Conservation (phyloP, 2,888 invertebrate species). For the Hoplodrina blanda region DNA sequence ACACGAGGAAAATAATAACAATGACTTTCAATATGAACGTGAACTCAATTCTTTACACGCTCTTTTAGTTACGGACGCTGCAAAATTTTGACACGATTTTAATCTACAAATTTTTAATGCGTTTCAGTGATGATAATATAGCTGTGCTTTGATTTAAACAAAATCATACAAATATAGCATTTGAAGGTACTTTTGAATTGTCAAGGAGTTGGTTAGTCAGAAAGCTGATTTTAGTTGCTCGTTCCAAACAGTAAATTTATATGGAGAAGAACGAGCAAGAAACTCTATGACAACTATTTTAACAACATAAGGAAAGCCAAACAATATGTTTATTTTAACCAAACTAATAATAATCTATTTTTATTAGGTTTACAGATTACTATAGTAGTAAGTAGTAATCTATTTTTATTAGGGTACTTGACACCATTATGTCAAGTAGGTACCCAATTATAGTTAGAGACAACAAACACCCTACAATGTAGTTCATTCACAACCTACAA, state of each 20-base stretch:
- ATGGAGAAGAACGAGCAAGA: too few species aligned
- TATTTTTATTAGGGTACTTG: too few species aligned
- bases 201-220: too few species aligned
- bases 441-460: neutral
- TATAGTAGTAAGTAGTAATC: too few species aligned
- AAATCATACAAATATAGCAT: neutral
- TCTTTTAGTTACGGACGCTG: neutral
- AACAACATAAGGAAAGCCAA: too few species aligned
- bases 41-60: conserved; percentile 18
- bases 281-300: too few species aligned
- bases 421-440: too few species aligned
- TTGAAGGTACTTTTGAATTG: too few species aligned
- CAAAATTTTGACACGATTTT: neutral
- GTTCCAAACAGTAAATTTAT: too few species aligned
- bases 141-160: neutral
- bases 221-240: too few species aligned
- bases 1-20: conserved; percentile 38
- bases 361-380: too few species aligned
- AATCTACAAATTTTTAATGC: neutral
- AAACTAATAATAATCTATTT: too few species aligned
- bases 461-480: conserved; percentile 15
- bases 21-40: conserved; percentile 34
- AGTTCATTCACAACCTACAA: conserved; percentile 33
- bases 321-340: neutral
- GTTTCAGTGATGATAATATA: neutral